Percentiles rank a stretch among this genome's conserved stretches.
These are phyloP conservation scores for Tapirus indicus DNA, from an alignment of 2,797 vertebrate species.

Conservation along the genomic window DNA sequence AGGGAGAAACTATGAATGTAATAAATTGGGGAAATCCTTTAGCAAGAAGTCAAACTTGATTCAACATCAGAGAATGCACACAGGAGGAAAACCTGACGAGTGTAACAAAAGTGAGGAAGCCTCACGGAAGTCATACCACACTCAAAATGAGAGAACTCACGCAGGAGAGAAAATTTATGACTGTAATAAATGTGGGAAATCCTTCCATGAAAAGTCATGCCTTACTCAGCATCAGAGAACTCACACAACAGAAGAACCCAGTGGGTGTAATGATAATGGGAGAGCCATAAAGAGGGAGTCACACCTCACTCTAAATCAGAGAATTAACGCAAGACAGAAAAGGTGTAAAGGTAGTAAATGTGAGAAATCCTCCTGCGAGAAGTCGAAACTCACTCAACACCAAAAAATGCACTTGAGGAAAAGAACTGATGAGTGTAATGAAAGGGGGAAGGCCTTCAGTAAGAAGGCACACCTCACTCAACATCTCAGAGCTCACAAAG, in stretches of 20 bases:
- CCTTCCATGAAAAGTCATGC: background rate
- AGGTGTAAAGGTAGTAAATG: background rate
- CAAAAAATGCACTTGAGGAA: background rate
- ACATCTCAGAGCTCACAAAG: background rate
- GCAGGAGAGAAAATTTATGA: background rate
- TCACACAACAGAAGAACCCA: background rate
- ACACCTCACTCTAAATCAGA: background rate
- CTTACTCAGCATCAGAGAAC: background rate
- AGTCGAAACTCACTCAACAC: background rate
- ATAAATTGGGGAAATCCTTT: background rate
- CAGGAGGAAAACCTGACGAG: background rate
- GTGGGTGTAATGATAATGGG: background rate
- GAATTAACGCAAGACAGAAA: background rate
- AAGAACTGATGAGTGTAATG: background rate
- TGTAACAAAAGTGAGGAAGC: background rate
- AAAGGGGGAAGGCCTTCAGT: background rate
- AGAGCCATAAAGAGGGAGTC: conserved; percentile 36
- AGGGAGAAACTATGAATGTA: background rate
- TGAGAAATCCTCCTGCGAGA: conserved; percentile 42
- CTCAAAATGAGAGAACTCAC: background rate
- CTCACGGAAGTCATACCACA: background rate
- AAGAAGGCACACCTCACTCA: background rate
- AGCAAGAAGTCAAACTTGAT: background rate
- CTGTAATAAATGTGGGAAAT: background rate
- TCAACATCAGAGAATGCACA: background rate